Base-by-base conservation (phyloP, 1,140 invertebrate species). In the Araneus ventricosus region DNA sequence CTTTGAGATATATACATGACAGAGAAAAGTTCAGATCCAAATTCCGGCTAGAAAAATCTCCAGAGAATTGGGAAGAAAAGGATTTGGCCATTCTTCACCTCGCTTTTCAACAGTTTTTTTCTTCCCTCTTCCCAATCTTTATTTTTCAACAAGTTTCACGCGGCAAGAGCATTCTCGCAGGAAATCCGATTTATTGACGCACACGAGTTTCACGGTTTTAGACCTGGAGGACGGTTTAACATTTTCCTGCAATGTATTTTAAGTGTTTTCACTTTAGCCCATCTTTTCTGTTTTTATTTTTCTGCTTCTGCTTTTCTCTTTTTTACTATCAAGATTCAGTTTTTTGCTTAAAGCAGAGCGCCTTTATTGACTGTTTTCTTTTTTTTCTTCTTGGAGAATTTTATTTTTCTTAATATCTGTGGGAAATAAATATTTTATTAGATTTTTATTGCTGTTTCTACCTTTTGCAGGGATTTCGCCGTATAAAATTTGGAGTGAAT, bases 161-260 rank as follows among this genome's bases (percentile, higher is more conserved):
- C 22, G 70, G n/a, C 22, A 14, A 52, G 45, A 2, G 45, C 1
- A 1, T 2, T 84, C 89, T 90, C 79, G 39, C 52, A 61, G 57
- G 89, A 90, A 90, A 90, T 90, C 89, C 27, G 89, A 90, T 90
- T 90, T 90, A 90, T 90, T 57, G 89, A 39, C 17, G 89, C 5
- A 41, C 57, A 84, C 75, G 59, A 90, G 79, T 90, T 90, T 84
- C 89, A 90, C 79, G 89, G 89, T 90, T 90, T 82, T 39, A 90
- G 52, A 61, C 45, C 79, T 57, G 52, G 82, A 82, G 89, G 79
- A 90, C 57, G 57, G 89, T 90, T 90, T 90, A 90, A 90, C 79
- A 82, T 90, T 90, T 82, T 82, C 37, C 89, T 30, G 39, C 89
- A n/a, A 90, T 90, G 89, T 82, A 41, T 90, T 90, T 90, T 82